These are phyloP conservation scores for Diadegma fenestrale DNA, from an alignment of 2,888 invertebrate genomes.

Conservation along the genomic window DNA sequence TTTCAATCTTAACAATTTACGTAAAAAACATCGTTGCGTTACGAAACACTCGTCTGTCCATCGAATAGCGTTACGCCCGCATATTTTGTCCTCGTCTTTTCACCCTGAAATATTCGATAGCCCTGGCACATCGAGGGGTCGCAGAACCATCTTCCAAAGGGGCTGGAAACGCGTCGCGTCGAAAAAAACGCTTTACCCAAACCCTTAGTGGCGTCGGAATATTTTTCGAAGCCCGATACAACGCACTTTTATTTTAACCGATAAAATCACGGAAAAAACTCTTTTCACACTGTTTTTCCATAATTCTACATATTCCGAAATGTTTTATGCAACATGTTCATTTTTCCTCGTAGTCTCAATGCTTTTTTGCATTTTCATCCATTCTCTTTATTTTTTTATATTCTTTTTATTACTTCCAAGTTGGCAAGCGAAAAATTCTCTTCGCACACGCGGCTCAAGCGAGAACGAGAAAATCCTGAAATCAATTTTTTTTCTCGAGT, in stretches of 20 bases:
- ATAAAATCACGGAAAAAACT: not conserved
- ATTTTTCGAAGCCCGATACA: conserved; percentile 8
- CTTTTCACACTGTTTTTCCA: not conserved
- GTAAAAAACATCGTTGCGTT: not conserved
- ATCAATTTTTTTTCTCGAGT: not conserved
- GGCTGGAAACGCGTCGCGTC: conserved; percentile 31
- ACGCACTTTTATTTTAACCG: not conserved
- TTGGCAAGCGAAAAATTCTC: not conserved
- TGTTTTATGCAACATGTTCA: not conserved
- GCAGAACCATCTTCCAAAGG: not conserved
- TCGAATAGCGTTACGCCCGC: not conserved
- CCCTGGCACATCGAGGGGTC: not conserved
- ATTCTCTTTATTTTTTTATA: not conserved
- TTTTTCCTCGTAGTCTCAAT: not conserved
- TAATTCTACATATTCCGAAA: not conserved
- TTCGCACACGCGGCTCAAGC: no score
- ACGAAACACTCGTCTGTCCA: not conserved
- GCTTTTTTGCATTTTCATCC: not conserved
- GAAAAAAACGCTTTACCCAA: conserved; percentile 11
- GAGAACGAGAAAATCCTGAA: not conserved
- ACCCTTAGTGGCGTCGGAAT: conserved; percentile 27
- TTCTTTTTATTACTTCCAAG: not conserved
- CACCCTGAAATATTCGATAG: conserved; percentile 41
- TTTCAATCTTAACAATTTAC: not conserved
- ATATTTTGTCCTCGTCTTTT: not conserved